Conservation (phyloP, 2,888 invertebrate species). For the Patella caerulea region DNA sequence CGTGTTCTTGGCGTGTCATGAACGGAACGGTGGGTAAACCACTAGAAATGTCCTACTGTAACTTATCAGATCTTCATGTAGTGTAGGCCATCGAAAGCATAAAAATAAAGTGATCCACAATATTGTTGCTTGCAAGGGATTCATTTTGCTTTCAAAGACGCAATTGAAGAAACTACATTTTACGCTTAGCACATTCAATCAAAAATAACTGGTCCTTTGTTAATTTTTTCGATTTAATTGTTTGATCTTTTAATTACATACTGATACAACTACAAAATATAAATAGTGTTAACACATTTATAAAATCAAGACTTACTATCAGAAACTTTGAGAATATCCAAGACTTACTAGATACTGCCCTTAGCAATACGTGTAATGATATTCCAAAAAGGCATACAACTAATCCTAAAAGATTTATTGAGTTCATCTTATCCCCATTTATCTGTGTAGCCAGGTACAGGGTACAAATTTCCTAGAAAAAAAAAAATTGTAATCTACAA, state of each 20-base stretch:
- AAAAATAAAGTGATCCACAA: too few relatives aligned
- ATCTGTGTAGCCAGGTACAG: slow-evolving; percentile 88
- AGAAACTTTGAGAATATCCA: background rate
- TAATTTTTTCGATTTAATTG: background rate
- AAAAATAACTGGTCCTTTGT: too few relatives aligned
- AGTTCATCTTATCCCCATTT: slow-evolving; percentile 87
- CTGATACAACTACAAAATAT: background rate
- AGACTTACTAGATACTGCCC: slow-evolving; percentile 65
- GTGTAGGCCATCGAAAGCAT: too few relatives aligned
- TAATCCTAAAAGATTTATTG: slow-evolving; percentile 88
- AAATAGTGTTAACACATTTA: background rate
- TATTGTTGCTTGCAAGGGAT: too few relatives aligned
- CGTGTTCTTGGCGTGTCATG: too few relatives aligned
- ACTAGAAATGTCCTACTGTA: too few relatives aligned
- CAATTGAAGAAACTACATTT: too few relatives aligned
- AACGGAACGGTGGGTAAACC: too few relatives aligned
- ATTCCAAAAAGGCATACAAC: slow-evolving; percentile 91
- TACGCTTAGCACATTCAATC: too few relatives aligned
- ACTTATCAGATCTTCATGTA: too few relatives aligned
- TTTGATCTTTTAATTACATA: background rate
- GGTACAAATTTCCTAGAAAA: slow-evolving; percentile 90
- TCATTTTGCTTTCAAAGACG: too few relatives aligned
- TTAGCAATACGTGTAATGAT: slow-evolving; percentile 81
- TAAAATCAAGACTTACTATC: slow-evolving; percentile 9
- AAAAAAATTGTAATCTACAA: background rate